phyloP scores from a whole-genome alignment of 1,140 invertebrate species.

The Solen grandis region DNA sequence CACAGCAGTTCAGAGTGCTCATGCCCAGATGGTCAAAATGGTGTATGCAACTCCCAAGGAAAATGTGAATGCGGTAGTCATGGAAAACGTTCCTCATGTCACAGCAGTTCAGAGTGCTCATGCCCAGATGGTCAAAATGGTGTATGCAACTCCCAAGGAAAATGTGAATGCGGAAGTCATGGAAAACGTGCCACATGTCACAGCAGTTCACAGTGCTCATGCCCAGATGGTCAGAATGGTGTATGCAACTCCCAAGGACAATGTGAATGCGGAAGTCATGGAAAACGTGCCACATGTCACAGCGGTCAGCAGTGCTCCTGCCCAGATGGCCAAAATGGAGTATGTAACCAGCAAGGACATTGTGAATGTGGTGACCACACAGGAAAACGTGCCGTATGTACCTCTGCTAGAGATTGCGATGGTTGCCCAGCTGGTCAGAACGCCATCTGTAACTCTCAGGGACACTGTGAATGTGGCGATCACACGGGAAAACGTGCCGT shows the following conservation, averaged over 20 bases:
- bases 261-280: not conserved
- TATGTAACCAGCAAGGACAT: no score
- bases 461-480: not conserved
- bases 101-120: no score
- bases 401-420: not conserved
- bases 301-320: no score
- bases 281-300: not conserved
- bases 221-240: not conserved
- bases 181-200: not conserved
- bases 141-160: not conserved
- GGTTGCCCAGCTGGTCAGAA: not conserved
- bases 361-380: no score
- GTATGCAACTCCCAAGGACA: not conserved
- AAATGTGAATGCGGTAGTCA: not conserved
- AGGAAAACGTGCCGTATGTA: no score
- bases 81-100: no score
- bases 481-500: not conserved
- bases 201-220: not conserved
- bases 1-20: not conserved
- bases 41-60: not conserved
- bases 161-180: not conserved
- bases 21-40: not conserved
- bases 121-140: no score
- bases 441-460: not conserved
- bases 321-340: no score